phyloP scores from a whole-genome alignment of 2,888 invertebrate genomes.

The Epinotia demarniana region DNA sequence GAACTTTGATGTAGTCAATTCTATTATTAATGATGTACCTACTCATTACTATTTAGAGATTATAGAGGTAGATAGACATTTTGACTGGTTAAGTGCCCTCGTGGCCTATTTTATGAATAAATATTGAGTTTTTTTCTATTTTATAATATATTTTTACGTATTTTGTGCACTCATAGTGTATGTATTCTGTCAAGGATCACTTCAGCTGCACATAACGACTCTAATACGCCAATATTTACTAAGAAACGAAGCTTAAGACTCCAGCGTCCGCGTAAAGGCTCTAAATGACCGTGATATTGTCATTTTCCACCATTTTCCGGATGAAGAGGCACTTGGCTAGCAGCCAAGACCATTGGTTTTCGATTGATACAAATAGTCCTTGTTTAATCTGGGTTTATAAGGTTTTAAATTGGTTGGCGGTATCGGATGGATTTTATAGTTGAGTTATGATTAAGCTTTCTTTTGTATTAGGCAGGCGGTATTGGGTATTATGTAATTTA shows the following conservation, averaged over 20 bases:
- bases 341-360: slow-evolving; percentile 30
- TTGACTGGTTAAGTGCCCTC: too few relatives aligned
- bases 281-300: slow-evolving; percentile 46
- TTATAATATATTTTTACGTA: too few relatives aligned
- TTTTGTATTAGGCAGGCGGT: too few relatives aligned
- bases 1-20: too few relatives aligned
- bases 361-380: slow-evolving; percentile 33
- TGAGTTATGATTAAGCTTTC: neutral
- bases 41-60: too few relatives aligned
- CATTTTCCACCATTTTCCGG: slow-evolving; percentile 43
- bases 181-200: neutral
- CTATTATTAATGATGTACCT: too few relatives aligned
- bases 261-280: slow-evolving; percentile 15
- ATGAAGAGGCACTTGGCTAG: slow-evolving; percentile 18
- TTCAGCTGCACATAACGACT: neutral
- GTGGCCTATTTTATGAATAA: too few relatives aligned
- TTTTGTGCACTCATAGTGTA: too few relatives aligned
- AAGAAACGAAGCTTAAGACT: neutral
- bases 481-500: too few relatives aligned
- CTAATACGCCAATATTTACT: slow-evolving; percentile 12
- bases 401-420: neutral
- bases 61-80: too few relatives aligned
- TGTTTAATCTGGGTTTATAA: slow-evolving; percentile 28
- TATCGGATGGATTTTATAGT: neutral
- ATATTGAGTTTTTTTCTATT: too few relatives aligned